Base-by-base conservation (phyloP, 2,888 invertebrate species). In the Flexamia atlantica region DNA sequence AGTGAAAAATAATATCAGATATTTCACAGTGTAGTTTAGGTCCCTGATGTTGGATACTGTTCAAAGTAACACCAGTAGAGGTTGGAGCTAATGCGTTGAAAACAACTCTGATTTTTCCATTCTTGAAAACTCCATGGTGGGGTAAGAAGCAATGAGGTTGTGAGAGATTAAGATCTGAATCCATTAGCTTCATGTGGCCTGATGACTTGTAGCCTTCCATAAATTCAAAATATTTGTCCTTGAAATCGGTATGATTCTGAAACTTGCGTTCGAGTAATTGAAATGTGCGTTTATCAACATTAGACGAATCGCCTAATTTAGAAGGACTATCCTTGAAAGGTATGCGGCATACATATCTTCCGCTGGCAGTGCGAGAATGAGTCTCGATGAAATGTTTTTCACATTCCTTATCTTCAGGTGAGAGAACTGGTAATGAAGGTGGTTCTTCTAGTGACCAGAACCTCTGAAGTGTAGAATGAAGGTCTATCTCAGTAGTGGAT, bases 371-470 rank as follows among this genome's bases (percentile, higher is more conserved):
- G 2, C 46, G 23, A 3, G 46, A 28, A 28, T 74, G 25, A 5
- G 74, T 74, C 14, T 23, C 12, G n/a, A 46, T 12, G n/a, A 74
- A 74, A 46, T 74, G 46, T 20, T 7, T 64, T 23, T 74, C 74
- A 12, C 74, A 74, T 23, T 40, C 46, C 28, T 46, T 12, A 20
- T 74, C 46, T 23, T 46, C 9, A 40, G 46, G 74, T 3, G 74
- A 74, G 7, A 74, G 12, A 25, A 20, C 20, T 7, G 20, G 12
- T 4, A 5, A 28, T 23, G 42, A 12, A 42, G 74, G 74, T 4
- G 74, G 74, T 46, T 74, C 74, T 23, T 74, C 74, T 23, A 74
- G 1, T 5, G 42, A 23, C 74, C 74, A 74, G 23, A 74, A 74
- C 9, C 25, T 20, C 20, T 74, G 42, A 23, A 46, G 23, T 25